A percentile compares a stretch with the other conserved stretches of the same genome.
Evolutionary conservation across 1,140 invertebrate species (phyloP).

Genomic region (Leptopilina boulardi): DNA sequence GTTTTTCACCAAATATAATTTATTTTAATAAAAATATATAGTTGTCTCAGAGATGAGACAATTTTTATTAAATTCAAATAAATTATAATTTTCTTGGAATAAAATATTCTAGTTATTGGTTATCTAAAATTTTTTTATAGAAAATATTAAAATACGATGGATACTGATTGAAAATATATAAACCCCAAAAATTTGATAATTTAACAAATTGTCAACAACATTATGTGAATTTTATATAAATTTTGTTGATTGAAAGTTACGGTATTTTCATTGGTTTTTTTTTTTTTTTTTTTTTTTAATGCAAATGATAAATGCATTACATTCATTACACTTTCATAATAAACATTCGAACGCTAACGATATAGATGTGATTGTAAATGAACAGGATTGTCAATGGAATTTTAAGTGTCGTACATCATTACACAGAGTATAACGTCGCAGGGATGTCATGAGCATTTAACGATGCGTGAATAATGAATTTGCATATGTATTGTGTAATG

Average conservation of each 20-base stretch:
- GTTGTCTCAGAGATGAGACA: too few relatives aligned
- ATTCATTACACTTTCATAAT: slow-evolving; percentile 12
- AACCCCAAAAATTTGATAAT: too few relatives aligned
- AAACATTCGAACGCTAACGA: slow-evolving; percentile 2
- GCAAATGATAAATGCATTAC: neutral
- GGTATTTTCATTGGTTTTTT: neutral
- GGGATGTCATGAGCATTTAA: slow-evolving; percentile 26
- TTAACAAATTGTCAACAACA: too few relatives aligned
- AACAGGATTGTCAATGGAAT: slow-evolving; percentile 28
- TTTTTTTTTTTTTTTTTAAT: neutral
- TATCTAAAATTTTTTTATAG: too few relatives aligned
- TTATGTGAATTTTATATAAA: neutral
- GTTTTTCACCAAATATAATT: too few relatives aligned
- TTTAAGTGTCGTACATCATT: slow-evolving; percentile 23
- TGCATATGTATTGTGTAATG: slow-evolving; percentile 30
- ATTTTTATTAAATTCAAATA: too few relatives aligned
- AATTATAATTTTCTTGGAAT: too few relatives aligned
- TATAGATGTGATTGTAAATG: slow-evolving; percentile 9
- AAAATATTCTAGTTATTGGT: too few relatives aligned
- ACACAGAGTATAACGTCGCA: slow-evolving; percentile 11
- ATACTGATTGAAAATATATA: too few relatives aligned
- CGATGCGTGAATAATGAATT: slow-evolving; percentile 30
- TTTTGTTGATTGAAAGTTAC: neutral
- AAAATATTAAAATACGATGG: too few relatives aligned
- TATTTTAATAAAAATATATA: too few relatives aligned